These are phyloP conservation scores for Lampris incognitus DNA, from an alignment of 2,113 vertebrate species.

Conservation along the genomic window DNA sequence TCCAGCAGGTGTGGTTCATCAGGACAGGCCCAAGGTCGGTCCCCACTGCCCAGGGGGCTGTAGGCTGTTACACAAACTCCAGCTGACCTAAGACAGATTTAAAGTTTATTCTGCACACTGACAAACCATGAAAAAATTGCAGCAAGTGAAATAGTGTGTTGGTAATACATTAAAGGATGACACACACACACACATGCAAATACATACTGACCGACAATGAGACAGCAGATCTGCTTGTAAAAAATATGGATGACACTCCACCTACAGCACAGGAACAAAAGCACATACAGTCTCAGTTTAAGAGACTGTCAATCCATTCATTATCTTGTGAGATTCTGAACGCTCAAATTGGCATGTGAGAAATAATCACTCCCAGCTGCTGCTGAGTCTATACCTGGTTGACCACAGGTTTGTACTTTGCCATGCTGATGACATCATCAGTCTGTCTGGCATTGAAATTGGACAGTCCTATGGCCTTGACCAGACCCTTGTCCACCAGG, in stretches of 20 bases:
- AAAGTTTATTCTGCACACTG: not conserved
- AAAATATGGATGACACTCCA: constrained; percentile 82
- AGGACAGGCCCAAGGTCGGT: constrained; percentile 79
- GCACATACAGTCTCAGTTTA: not conserved
- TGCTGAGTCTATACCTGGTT: constrained; percentile 74
- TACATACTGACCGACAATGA: constrained; percentile 72
- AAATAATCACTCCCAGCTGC: no score
- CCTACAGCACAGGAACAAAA: constrained; percentile 53
- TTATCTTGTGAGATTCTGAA: no score
- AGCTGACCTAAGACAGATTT: constrained; percentile 51
- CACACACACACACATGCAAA: no score
- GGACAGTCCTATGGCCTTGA: constrained; percentile 79
- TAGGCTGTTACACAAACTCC: constrained; percentile 78
- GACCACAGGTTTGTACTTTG: constrained; percentile 76
- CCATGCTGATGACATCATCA: constrained; percentile 74
- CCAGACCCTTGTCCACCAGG: constrained; percentile 78
- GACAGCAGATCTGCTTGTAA: constrained; percentile 74
- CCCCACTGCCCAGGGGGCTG: constrained; percentile 82
- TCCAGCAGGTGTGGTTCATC: constrained; percentile 73
- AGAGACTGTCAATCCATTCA: not conserved
- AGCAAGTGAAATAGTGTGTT: not conserved
- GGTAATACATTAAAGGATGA: not conserved
- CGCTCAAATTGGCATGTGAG: no score
- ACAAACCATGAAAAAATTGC: not conserved
- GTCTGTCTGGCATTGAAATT: constrained; percentile 82